phyloP scores from a whole-genome alignment of 2,113 vertebrate genomes.

The Cygnus buccinator region DNA sequence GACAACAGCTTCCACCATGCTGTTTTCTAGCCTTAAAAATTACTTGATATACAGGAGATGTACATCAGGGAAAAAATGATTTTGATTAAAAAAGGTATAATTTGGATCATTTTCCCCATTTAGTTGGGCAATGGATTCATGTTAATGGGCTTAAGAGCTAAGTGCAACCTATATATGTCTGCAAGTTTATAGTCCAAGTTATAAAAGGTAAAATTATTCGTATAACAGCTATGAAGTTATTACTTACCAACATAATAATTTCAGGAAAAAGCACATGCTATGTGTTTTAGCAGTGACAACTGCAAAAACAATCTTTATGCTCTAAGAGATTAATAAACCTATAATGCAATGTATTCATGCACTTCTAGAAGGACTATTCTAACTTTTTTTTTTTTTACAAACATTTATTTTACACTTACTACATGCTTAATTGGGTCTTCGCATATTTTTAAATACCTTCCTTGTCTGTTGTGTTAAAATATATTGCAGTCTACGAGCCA shows the following conservation, averaged over 20 bases:
- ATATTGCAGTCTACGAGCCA: not conserved
- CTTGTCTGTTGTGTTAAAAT: not conserved
- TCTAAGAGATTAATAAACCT: not conserved
- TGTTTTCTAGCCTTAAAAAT: not conserved
- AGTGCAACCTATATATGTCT: not conserved
- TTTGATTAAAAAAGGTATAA: not conserved
- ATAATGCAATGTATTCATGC: not conserved
- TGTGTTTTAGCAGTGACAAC: not conserved
- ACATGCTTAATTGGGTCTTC: not conserved
- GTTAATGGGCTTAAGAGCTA: not conserved
- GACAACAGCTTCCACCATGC: not conserved
- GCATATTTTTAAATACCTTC: not conserved
- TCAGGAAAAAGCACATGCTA: not conserved
- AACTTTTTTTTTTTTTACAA: not conserved
- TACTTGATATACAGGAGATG: not conserved
- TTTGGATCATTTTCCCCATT: not conserved
- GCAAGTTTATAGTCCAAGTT: not conserved
- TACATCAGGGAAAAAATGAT: not conserved
- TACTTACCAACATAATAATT: not conserved
- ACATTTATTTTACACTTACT: not conserved
- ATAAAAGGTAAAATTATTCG: not conserved
- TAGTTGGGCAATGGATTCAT: not conserved
- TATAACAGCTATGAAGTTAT: not conserved
- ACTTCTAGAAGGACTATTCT: not conserved
- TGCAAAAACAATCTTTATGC: not conserved